phyloP scores from a whole-genome alignment of 1,140 invertebrate species.

The Ostrea denselamellosa region DNA sequence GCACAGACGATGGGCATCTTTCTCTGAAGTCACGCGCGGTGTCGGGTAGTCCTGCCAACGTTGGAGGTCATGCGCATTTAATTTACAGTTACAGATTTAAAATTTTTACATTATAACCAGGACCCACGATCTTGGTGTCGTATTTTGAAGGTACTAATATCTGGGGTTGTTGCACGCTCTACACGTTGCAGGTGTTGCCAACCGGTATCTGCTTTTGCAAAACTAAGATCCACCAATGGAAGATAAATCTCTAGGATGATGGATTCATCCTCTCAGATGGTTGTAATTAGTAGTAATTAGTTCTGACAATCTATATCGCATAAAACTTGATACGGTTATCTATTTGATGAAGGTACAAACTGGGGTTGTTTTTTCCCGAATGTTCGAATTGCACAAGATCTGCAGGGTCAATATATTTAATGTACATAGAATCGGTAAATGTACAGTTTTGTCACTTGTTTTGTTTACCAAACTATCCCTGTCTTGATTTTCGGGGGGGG shows the following conservation, averaged over 20 bases:
- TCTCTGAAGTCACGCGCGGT: background rate
- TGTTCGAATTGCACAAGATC: too few relatives aligned
- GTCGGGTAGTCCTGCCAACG: background rate
- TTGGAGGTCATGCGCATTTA: background rate
- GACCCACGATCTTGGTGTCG: background rate
- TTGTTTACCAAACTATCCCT: too few relatives aligned
- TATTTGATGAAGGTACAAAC: too few relatives aligned
- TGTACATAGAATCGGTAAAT: too few relatives aligned
- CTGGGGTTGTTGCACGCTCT: background rate
- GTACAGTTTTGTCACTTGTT: too few relatives aligned
- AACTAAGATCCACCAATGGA: background rate
- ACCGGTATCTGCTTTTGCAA: background rate
- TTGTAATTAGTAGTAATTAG: slow-evolving; percentile 12
- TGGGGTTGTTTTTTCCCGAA: too few relatives aligned
- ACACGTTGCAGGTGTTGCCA: background rate
- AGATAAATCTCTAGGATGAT: background rate
- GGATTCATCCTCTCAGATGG: background rate
- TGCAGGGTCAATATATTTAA: too few relatives aligned
- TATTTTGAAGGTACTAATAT: background rate
- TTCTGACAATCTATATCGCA: background rate
- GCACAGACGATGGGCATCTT: background rate
- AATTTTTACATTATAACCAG: background rate
- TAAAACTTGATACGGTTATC: background rate
- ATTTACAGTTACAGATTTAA: background rate
- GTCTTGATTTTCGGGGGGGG: too few relatives aligned